Percentiles rank a stretch among this genome's conserved stretches.
These are phyloP conservation scores for Scortum barcoo DNA, from an alignment of 2,113 vertebrate genomes.

Conservation along the genomic window DNA sequence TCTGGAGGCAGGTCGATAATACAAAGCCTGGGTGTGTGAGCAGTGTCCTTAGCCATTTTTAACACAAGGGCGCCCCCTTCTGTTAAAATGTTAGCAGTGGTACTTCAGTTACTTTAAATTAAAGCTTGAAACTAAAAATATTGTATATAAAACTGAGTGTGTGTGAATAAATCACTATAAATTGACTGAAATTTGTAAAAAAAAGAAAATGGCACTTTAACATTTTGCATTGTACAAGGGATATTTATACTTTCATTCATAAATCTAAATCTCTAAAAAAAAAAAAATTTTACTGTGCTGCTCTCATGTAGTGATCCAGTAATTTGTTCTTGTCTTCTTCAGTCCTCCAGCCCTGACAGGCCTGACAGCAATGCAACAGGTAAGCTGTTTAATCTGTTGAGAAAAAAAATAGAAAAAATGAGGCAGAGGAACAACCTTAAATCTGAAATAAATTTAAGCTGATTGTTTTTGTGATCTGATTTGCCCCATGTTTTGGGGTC, in stretches of 20 bases:
- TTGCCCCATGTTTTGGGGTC: neutral
- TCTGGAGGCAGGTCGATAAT: neutral
- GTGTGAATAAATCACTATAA: neutral
- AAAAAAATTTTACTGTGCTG: neutral
- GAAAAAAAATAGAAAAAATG: neutral
- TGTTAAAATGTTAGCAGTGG: conserved; percentile 18
- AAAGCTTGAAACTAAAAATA: neutral
- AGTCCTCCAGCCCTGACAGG: conserved; percentile 83
- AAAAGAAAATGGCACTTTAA: too few species aligned
- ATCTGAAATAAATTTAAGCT: neutral
- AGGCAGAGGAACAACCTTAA: neutral
- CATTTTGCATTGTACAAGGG: neutral
- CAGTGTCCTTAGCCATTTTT: neutral
- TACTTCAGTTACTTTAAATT: neutral
- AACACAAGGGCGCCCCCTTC: conserved; percentile 45
- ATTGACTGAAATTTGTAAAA: neutral
- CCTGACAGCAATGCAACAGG: conserved; percentile 88
- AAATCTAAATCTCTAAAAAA: neutral
- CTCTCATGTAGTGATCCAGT: neutral
- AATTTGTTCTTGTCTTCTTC: conserved; percentile 51
- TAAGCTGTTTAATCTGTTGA: conserved; percentile 65
- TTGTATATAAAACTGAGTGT: neutral
- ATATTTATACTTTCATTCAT: neutral
- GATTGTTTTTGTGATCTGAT: neutral
- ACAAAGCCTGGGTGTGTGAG: neutral